phyloP scores from a whole-genome alignment of 2,113 vertebrate species.

The Amphiprion percula region DNA sequence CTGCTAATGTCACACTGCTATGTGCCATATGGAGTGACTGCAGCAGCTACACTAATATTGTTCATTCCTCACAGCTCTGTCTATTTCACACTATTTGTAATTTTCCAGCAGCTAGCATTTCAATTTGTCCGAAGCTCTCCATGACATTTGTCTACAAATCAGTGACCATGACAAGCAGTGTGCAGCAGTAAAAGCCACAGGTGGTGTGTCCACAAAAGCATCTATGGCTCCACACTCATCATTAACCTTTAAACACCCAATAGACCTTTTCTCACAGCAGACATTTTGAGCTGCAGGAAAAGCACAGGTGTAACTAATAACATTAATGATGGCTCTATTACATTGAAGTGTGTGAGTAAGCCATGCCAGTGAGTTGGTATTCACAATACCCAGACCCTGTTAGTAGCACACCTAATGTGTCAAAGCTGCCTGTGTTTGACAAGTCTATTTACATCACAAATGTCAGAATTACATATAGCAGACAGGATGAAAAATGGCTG shows the following conservation, averaged over 20 bases:
- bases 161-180: constrained; percentile 30
- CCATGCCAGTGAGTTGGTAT: background rate
- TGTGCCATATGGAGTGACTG: constrained; percentile 39
- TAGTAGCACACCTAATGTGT: background rate
- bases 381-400: background rate
- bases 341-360: constrained; percentile 20
- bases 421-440: background rate
- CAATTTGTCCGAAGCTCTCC: constrained; percentile 48
- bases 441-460: constrained; percentile 24
- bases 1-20: constrained; percentile 37
- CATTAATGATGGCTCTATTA: constrained; percentile 33
- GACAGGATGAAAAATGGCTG: background rate
- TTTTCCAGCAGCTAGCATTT: constrained; percentile 51
- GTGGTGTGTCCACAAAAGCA: constrained; percentile 39
- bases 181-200: constrained; percentile 49
- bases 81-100: constrained; percentile 37
- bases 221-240: constrained; percentile 35
- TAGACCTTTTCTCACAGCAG: constrained; percentile 42
- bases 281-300: constrained; percentile 50
- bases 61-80: constrained; percentile 30
- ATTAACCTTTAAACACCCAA: constrained; percentile 69
- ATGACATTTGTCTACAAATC: constrained; percentile 56
- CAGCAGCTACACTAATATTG: constrained; percentile 30
- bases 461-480: constrained; percentile 7
- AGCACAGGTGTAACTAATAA: constrained; percentile 51